Conservation (phyloP, 2,797 vertebrate species). For the Callimico goeldii region DNA sequence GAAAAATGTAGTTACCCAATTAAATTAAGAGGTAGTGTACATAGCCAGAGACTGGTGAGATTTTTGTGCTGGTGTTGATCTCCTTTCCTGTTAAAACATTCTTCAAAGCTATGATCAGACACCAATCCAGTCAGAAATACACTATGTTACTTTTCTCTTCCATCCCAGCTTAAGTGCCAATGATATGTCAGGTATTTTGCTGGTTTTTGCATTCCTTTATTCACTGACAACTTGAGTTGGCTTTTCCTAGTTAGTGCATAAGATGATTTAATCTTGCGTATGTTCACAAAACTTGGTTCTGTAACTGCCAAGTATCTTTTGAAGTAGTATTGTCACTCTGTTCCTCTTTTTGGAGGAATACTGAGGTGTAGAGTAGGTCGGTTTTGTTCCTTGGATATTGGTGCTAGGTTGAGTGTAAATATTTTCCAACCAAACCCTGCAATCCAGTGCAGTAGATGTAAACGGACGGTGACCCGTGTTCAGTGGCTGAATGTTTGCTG, state of each 20-base stretch:
- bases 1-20: conserved; percentile 39
- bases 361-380: background rate
- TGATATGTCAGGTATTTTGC: background rate
- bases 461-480: background rate
- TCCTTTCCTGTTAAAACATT: conserved; percentile 44
- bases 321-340: background rate
- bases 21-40: conserved; percentile 24
- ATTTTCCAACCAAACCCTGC: background rate
- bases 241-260: conserved; percentile 28
- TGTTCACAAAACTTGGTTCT: conserved; percentile 38
- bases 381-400: background rate
- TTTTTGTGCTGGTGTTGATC: conserved; percentile 36
- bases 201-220: conserved; percentile 27
- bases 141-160: background rate
- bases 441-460: background rate
- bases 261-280: conserved; percentile 15
- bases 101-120: conserved; percentile 53
- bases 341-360: background rate
- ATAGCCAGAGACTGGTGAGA: conserved; percentile 15
- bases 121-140: background rate
- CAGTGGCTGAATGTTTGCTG: background rate
- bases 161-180: background rate
- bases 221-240: conserved; percentile 21
- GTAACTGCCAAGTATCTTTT: background rate
- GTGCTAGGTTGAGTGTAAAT: background rate